Conservation (phyloP, 2,113 vertebrate genomes). For the Nannobrachium achirus region DNA sequence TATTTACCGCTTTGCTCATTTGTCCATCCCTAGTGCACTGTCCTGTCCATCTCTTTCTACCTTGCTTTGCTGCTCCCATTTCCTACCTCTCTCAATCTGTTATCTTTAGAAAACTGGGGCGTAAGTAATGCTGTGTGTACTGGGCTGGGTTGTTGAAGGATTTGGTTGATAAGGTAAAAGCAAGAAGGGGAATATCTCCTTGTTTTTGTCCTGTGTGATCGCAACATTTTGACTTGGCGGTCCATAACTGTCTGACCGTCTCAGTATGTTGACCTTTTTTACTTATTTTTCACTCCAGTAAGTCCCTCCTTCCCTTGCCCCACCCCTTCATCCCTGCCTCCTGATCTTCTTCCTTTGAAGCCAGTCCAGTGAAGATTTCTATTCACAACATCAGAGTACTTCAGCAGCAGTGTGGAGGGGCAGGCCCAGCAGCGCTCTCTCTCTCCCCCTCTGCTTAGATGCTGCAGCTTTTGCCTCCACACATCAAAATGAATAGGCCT, state of each 20-base stretch:
- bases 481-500: conserved; percentile 68
- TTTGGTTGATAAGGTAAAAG: conserved; percentile 34
- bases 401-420: conserved; percentile 40
- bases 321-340: conserved; percentile 42
- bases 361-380: conserved; percentile 62
- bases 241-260: conserved; percentile 13
- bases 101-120: conserved; percentile 72
- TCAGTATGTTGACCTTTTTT: conserved; percentile 33
- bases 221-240: background rate
- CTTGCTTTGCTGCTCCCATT: conserved; percentile 70
- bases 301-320: conserved; percentile 29
- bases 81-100: conserved; percentile 69
- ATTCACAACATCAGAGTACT: conserved; percentile 58
- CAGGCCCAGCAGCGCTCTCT: conserved; percentile 56
- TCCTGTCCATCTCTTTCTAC: conserved; percentile 53
- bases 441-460: conserved; percentile 49
- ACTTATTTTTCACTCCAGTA: conserved; percentile 30
- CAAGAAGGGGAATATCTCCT: conserved; percentile 25
- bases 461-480: conserved; percentile 31
- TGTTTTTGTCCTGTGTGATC: conserved; percentile 30
- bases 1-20: conserved; percentile 45
- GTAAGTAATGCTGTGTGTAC: conserved; percentile 49
- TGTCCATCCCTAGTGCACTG: conserved; percentile 53
- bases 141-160: conserved; percentile 25
- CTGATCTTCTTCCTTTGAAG: conserved; percentile 60